Base-by-base conservation (phyloP, 1,140 invertebrate genomes). In the Oppia nitens region DNA sequence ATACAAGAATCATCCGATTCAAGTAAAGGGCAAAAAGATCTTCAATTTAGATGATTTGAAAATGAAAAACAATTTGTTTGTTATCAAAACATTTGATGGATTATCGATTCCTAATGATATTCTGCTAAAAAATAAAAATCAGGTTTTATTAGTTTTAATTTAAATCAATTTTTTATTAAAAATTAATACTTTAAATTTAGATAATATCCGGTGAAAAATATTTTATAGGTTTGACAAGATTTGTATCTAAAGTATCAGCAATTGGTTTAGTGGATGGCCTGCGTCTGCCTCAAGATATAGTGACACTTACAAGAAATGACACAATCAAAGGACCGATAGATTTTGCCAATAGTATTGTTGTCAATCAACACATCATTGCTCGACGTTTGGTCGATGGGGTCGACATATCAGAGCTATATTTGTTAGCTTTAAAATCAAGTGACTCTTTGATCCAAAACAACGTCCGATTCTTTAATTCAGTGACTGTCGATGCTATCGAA, bases 91-190 rank as follows among this genome's bases (percentile, higher is more conserved):
- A 3, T 27, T 59, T 1, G 58, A 62, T 47, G 56, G 53, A 12
- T 25, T 57, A 25, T 29, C 20, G n/a, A 59, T 62, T 11, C 60
- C 60, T 1, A 56, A 55, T 3, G 60, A 62, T 25, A 28, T 62
- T n/a, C 50, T 62, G 9, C 45, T 62, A 9, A 55, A 28, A 0
- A 49, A 57, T 23, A 23, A n/a, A 4, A 2, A 0, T 2, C 56
- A 62, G 17, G 47, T 6, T 17, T 24, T 58, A 4, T 40, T 40
- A 40, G 17, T 40, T n/a, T n/a, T n/a, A n/a, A n/a, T n/a, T n/a
- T n/a, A n/a, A n/a, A n/a, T n/a, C n/a, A n/a, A n/a, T n/a, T n/a
- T n/a, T n/a, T n/a, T n/a, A n/a, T n/a, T n/a, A n/a, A 17, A 40
- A 9, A 40, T 17, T 40, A 9, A 17, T 40, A 40, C 32, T 40